Percentiles rank a stretch among this genome's conserved stretches.
Conservation (phyloP, 1,140 invertebrate species). For the Cephus cinctus region DNA sequence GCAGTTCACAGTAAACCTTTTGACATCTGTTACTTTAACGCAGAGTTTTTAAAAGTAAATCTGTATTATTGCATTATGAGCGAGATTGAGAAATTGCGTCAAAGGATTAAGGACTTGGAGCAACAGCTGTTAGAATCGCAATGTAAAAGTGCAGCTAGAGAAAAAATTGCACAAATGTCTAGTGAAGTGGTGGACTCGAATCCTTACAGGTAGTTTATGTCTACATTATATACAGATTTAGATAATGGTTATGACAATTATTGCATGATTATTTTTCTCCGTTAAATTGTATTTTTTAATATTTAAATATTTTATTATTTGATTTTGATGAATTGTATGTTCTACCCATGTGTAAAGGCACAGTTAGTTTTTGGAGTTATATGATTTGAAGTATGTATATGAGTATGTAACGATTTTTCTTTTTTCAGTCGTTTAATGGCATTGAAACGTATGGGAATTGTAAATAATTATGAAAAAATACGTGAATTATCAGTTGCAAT, state of each 20-base stretch:
- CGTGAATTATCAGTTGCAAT: constrained; percentile 87
- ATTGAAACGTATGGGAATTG: constrained; percentile 98
- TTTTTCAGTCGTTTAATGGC: constrained; percentile 92
- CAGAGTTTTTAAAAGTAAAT: no score
- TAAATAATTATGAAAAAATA: constrained; percentile 97
- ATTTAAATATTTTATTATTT: constrained; percentile 10
- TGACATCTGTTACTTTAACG: no score
- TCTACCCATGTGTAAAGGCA: background rate
- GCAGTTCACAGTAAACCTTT: no score
- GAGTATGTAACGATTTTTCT: no score
- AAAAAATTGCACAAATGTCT: constrained; percentile 68
- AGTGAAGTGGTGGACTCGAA: constrained; percentile 96
- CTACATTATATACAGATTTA: background rate
- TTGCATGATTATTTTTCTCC: constrained; percentile 10
- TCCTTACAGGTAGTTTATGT: constrained; percentile 83
- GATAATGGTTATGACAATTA: constrained; percentile 11
- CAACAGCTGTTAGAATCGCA: constrained; percentile 7
- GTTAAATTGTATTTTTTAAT: background rate
- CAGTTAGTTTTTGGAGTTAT: no score
- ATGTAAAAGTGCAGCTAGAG: constrained; percentile 14
- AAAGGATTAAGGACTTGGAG: constrained; percentile 59
- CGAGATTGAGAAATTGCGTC: constrained; percentile 36
- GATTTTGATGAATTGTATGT: constrained; percentile 1
- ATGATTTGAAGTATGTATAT: no score
- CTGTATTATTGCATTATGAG: no score